phyloP scores from a whole-genome alignment of 2,888 invertebrate species.

The Penaeus monodon region DNA sequence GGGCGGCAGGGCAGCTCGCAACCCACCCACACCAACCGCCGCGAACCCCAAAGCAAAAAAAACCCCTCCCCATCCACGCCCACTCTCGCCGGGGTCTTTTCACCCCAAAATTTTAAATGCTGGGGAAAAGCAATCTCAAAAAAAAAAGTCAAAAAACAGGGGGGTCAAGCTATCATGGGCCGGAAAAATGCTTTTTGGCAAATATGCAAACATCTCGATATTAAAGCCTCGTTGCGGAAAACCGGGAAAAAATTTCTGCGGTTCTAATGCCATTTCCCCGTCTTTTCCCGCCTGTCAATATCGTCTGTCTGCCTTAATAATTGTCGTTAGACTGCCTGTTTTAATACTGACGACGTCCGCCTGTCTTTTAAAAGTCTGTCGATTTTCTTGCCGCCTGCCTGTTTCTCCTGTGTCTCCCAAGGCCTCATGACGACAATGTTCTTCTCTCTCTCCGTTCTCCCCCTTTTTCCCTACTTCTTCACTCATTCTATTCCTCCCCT shows the following conservation, averaged over 20 bases:
- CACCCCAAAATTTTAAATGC: not conserved
- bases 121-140: not conserved
- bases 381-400: not conserved
- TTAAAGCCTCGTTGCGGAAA: no score
- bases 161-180: no score
- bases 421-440: not conserved
- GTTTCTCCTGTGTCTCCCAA: not conserved
- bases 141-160: no score
- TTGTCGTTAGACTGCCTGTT: no score
- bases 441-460: not conserved
- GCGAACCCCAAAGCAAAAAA: no score
- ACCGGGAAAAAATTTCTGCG: no score
- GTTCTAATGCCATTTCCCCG: not conserved
- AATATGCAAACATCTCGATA: no score
- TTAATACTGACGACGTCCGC: not conserved
- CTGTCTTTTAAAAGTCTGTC: not conserved
- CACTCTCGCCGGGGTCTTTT: not conserved
- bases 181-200: no score
- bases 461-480: not conserved
- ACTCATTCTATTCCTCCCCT: not conserved
- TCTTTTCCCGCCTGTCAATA: not conserved
- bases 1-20: not conserved
- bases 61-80: not conserved
- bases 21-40: not conserved
- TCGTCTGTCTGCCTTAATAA: not conserved